Base-by-base conservation (phyloP, 1,140 invertebrate genomes). In the Idris sp. region DNA sequence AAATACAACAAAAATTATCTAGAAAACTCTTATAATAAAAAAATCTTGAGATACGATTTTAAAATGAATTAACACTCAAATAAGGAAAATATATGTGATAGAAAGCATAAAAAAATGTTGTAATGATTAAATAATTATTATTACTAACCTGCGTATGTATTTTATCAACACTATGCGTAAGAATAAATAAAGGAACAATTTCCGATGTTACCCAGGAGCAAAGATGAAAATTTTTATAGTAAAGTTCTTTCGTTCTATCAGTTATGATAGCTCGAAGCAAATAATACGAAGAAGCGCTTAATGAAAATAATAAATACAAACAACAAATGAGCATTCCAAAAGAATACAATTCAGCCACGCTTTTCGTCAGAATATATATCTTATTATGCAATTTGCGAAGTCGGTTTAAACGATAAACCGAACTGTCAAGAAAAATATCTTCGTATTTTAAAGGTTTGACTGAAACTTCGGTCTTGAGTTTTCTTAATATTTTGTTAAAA, bases 241-340 rank as follows among this genome's bases (percentile, higher is more conserved):
- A 11, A 11, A 26, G 16, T 6, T 9, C 5, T 0, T n/a, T 25
- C 9, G 33, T 18, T 0, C 0, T 7, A 0, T 16, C 25, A 6
- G 14, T 9, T 1, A 69, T 1, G 1, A 56, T 31, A 0, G 19
- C 31, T 1, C 14, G 25, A 3, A 51, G 3, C 11, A 58, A 31
- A 40, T 51, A 51, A 28, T 73, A 64, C 8, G 64, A 3, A 0
- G 35, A 30, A 11, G 58, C 7, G 1, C 58, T 73, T 6, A 58
- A 11, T 0, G 68, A 58, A 40, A 64, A 51, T 4, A 73, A n/a
- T 4, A 73, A 58, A 33, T 64, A 73, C 1, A 40, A 40, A 4
- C 14, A 19, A 7, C 51, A 64, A 9, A n/a, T 5, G 7, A 73
- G 44, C 53, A 73, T 73, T 0, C 36, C 1, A 4, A 43, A 58